A percentile compares a stretch with the other conserved stretches of the same genome.
Evolutionary conservation across 2,113 vertebrate species (phyloP).

Genomic region (Centropus unirufus): DNA sequence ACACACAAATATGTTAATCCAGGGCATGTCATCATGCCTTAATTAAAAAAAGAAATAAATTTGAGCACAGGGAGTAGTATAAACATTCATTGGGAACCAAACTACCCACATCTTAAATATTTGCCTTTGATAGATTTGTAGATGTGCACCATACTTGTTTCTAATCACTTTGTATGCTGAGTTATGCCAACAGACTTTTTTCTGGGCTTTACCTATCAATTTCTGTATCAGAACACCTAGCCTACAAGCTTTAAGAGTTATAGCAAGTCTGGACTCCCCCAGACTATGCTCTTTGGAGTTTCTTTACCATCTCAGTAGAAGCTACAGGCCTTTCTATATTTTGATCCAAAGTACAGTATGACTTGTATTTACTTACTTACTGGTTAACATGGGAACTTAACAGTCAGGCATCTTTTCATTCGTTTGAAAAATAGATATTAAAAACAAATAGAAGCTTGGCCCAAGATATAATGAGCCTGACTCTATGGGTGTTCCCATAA

Average conservation of each 20-base stretch:
- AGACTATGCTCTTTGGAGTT: neutral
- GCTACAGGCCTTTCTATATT: neutral
- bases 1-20: neutral
- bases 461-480: neutral
- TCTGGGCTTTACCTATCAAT: neutral
- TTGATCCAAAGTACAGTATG: fast-evolving
- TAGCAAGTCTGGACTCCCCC: neutral
- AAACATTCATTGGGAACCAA: neutral
- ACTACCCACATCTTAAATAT: neutral
- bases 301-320: neutral
- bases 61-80: neutral
- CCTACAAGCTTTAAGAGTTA: neutral
- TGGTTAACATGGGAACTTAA: neutral
- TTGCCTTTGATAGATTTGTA: neutral
- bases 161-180: neutral
- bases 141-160: neutral
- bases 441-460: neutral
- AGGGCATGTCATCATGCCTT: neutral
- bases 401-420: neutral
- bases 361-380: neutral
- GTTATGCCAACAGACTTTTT: neutral
- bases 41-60: neutral
- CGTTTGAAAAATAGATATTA: neutral
- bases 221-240: neutral
- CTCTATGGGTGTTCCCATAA: neutral